phyloP scores from a whole-genome alignment of 2,888 invertebrate genomes.

The Lasioglossum figueresi region DNA sequence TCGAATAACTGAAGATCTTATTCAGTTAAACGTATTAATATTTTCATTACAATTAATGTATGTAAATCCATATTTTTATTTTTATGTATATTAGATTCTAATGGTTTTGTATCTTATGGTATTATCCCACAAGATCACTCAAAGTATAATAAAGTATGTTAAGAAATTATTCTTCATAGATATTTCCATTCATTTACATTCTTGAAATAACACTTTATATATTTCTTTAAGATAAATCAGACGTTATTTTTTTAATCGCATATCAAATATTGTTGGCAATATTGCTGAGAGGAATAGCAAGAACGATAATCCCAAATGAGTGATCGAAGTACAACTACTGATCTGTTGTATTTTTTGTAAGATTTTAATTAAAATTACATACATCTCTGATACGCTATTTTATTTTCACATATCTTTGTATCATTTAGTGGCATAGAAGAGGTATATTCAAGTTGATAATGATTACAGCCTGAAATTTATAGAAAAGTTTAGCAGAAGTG shows the following conservation, averaged over 20 bases:
- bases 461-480: background rate
- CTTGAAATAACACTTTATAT: background rate
- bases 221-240: background rate
- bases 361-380: background rate
- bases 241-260: background rate
- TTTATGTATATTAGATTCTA: conserved; percentile 16
- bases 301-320: background rate
- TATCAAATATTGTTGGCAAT: background rate
- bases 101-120: background rate
- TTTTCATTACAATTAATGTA: background rate
- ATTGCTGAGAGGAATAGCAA: background rate
- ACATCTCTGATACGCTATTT: no score
- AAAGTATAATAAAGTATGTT: background rate
- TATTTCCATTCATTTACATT: background rate
- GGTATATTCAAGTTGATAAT: background rate
- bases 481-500: background rate
- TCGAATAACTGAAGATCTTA: background rate
- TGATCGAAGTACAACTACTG: background rate
- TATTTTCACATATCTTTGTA: background rate
- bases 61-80: background rate
- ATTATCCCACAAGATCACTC: background rate
- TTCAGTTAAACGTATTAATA: background rate
- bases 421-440: background rate
- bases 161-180: background rate
- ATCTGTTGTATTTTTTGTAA: background rate